A percentile compares a stretch with the other conserved stretches of the same genome.
phyloP scores from a whole-genome alignment of 2,113 vertebrate genomes.

The Poicephalus gulielmi region DNA sequence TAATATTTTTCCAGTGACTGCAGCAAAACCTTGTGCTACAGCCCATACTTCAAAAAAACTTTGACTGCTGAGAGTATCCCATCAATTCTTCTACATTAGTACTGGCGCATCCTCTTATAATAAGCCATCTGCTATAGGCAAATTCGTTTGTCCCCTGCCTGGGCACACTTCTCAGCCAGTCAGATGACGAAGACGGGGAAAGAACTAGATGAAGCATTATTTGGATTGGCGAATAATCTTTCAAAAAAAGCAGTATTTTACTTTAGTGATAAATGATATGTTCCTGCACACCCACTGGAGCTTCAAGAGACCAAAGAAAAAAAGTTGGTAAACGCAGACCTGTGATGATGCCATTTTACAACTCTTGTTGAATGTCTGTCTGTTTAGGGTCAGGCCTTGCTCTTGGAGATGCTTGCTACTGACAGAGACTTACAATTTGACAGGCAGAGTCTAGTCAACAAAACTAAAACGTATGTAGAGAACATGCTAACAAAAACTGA shows the following conservation, averaged over 20 bases:
- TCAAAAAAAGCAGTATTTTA: not conserved
- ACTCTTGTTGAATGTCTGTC: not conserved
- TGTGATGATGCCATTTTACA: not conserved
- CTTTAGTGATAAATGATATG: not conserved
- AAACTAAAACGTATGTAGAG: not conserved
- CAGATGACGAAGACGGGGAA: not conserved
- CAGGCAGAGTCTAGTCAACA: not conserved
- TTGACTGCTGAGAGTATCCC: not conserved
- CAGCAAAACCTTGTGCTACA: slow-evolving; percentile 27
- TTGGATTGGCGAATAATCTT: not conserved
- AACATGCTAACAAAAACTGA: not conserved
- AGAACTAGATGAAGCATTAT: not conserved
- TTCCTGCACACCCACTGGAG: not conserved
- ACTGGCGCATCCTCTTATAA: not conserved
- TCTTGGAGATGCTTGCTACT: not conserved
- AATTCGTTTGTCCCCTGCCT: not conserved
- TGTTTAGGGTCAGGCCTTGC: not conserved
- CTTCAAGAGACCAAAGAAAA: not conserved
- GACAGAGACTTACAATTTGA: not conserved
- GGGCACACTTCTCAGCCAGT: not conserved
- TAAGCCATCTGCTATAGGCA: slow-evolving; percentile 33
- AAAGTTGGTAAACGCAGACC: not conserved
- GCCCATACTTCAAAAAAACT: not conserved
- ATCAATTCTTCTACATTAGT: slow-evolving; percentile 6
- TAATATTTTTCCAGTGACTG: slow-evolving; percentile 5